Conservation (phyloP, 2,888 invertebrate species). For the Epirrhoe alternata region DNA sequence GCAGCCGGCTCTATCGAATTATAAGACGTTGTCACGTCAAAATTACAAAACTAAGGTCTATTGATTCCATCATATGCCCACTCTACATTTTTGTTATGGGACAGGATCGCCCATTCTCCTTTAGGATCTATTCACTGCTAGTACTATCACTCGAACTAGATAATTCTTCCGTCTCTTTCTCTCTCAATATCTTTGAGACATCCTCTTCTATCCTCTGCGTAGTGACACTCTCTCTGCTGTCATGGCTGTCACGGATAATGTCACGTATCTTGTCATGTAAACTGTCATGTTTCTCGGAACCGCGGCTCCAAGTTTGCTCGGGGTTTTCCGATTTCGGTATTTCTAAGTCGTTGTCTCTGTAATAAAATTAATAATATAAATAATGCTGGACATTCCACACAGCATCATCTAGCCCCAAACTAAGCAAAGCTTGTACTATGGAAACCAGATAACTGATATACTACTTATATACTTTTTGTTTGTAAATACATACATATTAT, state of each 20-base stretch:
- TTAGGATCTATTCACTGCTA: neutral
- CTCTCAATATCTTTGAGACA: neutral
- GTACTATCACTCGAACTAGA: constrained; percentile 14
- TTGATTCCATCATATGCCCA: too few relatives aligned
- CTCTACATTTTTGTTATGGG: too few relatives aligned
- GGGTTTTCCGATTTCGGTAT: neutral
- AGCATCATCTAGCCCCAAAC: too few relatives aligned
- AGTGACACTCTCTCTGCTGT: neutral
- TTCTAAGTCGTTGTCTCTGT: neutral
- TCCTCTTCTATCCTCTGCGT: neutral
- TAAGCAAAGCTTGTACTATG: too few relatives aligned
- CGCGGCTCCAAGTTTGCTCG: neutral
- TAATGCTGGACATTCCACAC: too few relatives aligned
- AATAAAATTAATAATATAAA: neutral
- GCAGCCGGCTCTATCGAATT: too few relatives aligned
- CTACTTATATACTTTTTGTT: too few relatives aligned
- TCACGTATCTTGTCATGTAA: neutral
- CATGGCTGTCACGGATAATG: neutral
- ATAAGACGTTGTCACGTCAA: too few relatives aligned
- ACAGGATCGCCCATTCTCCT: too few relatives aligned
- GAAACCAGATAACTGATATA: too few relatives aligned
- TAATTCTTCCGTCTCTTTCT: constrained; percentile 12
- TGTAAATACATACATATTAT: too few relatives aligned
- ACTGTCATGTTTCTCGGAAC: neutral
- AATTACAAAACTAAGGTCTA: too few relatives aligned